These are phyloP conservation scores for Rhyacophila evoluta DNA, from an alignment of 2,888 invertebrate genomes.

Conservation along the genomic window DNA sequence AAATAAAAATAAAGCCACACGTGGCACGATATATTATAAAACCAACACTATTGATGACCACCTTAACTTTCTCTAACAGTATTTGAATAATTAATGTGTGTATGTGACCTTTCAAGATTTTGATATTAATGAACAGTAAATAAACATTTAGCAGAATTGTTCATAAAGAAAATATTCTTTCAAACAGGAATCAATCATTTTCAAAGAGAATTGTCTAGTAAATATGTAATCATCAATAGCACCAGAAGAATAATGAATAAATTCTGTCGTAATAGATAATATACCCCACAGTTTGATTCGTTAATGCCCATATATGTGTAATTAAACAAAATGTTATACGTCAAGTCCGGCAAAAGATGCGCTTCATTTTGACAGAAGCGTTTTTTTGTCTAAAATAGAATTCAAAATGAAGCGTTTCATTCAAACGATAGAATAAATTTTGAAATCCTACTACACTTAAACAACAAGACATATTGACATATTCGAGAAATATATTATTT, in stretches of 20 bases:
- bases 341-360: not conserved
- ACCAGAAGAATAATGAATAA: not conserved
- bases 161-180: no score
- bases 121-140: no score
- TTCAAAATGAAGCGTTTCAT: not conserved
- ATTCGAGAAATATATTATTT: conserved; percentile 16
- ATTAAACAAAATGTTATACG: not conserved
- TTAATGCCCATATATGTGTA: not conserved
- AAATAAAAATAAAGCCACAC: not conserved
- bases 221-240: not conserved
- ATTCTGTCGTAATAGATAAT: not conserved
- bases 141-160: no score
- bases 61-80: not conserved
- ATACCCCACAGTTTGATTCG: not conserved
- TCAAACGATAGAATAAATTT: not conserved
- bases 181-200: no score
- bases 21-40: not conserved
- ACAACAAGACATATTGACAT: conserved; percentile 22
- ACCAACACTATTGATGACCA: not conserved
- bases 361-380: not conserved
- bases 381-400: not conserved
- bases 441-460: conserved; percentile 19
- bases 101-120: no score
- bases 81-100: no score
- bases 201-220: no score